Base-by-base conservation (phyloP, 2,888 invertebrate species). In the Pyrochroa serraticornis region DNA sequence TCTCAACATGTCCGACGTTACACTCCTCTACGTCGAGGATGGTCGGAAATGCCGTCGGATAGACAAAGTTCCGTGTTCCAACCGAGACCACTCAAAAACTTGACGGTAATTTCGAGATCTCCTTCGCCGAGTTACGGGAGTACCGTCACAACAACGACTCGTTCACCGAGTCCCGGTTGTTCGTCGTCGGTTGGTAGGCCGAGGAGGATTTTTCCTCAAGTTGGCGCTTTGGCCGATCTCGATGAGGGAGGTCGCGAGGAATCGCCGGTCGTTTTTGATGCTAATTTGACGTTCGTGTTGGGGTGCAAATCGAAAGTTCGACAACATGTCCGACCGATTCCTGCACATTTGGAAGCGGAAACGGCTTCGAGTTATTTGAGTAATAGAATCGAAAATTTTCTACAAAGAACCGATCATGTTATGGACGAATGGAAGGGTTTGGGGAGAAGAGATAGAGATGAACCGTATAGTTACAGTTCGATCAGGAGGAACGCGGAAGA, bases 401-500 rank as follows among this genome's bases (percentile, higher is more conserved):
- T 94, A 32, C 86, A 86, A 71, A 84, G 91, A 62, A 93, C 93
- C 2, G 93, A 94, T 78, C 93, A 93, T 77, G 87, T 93, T 0
- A 91, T 91, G 86, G 92, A 93, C 71, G 92, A 93, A 73, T 94
- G 93, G 93, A 83, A 86, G 53, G 83, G 87, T 60, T 70, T 90
- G 45, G 91, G 91, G 0, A 85, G 86, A 50, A 84, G 81, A 65
- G 84, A 85, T 63, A 83, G 71, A 38, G 67, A 68, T n/a, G 48
- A 60, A 22, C 9, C n/a, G 42, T 58, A 65, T 47, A 63, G 61
- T 35, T 42, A 47, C 6, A 56, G 56, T 14, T 46, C 32, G 10
- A 48, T 51, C 42, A 62, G 62, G 43, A 52, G 46, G 43, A 57
- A 62, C 9, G 56, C 58, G 13, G 63, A 65, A 22, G 80, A 77